Evolutionary conservation across 2,888 invertebrate species (phyloP), one percentile per base, ranked within the genome.

Genomic region (Torymus auratus): DNA sequence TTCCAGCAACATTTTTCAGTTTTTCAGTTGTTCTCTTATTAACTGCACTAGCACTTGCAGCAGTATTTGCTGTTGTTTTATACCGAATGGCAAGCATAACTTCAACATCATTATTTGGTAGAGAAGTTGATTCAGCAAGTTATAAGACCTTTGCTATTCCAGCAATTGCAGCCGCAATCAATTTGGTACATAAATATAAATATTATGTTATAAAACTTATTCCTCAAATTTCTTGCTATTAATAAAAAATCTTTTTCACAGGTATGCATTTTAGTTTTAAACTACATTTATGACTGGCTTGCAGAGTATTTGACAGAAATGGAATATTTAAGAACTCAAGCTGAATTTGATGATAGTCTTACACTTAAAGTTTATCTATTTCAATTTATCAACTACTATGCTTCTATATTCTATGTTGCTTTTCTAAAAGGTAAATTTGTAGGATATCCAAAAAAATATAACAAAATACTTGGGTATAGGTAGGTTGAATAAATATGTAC

Each of bases 381-480:
- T 84, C 96, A 97, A 91, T 97, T 97, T 91, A 95, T 97, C 85
- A 97, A 97, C 91, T 97, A 95, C 90, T 97, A 97, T 90, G 95
- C 96, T 2, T 96, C 96, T 23, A 94, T 97, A 83, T 96, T 97
- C 92, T 97, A 97, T 89, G 96, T 97, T 82, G 95, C 95, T 14
- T 95, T 95, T 87, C 91, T 95, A 77, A 95, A 95, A 88, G 95
- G 94, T 53, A 96, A 96, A 89, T 95, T 96, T 87, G 94, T 95
- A 50, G 96, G 96, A 1, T 94, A 95, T 90, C 96, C 96, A 0
- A 93, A 94, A 12, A 94, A 95, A 84, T 96, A 96, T 87, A 96
- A 95, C 87, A 93, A 93, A 72, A 92, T 96, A 70, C 93, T 96
- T 86, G 93, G 93, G 15, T 94, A 85, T 74, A 88, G 87, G 87